A percentile compares a stretch with the other conserved stretches of the same genome.
Conservation (phyloP, 2,113 vertebrate genomes). For the Ophiodon elongatus region DNA sequence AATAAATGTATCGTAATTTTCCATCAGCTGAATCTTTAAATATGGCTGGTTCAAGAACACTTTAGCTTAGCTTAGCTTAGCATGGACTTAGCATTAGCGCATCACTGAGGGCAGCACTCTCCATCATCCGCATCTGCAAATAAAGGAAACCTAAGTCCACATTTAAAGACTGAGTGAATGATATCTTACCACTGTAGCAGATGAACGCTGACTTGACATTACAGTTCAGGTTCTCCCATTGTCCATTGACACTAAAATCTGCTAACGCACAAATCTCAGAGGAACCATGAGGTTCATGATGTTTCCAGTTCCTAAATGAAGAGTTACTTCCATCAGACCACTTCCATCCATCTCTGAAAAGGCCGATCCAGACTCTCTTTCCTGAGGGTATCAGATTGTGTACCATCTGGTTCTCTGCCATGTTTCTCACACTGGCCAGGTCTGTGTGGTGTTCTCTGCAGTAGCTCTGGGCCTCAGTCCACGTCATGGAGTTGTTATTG, state of each 20-base stretch:
- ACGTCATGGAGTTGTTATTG: rapidly evolving
- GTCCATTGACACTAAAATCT: not conserved
- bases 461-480: not conserved
- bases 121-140: too few species aligned
- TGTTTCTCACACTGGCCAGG: conserved; percentile 1
- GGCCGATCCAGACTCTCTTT: not conserved
- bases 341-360: not conserved
- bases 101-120: too few species aligned
- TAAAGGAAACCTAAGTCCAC: too few species aligned
- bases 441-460: conserved; percentile 2
- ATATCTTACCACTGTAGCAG: not conserved
- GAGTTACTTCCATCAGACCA: not conserved
- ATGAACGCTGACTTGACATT: not conserved
- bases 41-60: too few species aligned
- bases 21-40: too few species aligned
- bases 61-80: too few species aligned
- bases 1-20: not conserved
- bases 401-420: not conserved
- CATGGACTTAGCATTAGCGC: too few species aligned
- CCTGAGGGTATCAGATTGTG: not conserved
- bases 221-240: not conserved
- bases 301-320: not conserved
- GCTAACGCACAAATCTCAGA: not conserved
- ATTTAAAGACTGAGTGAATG: not conserved
- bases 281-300: rapidly evolving